phyloP scores from a whole-genome alignment of 2,797 vertebrate species.

The Acanthurus lineatus region DNA sequence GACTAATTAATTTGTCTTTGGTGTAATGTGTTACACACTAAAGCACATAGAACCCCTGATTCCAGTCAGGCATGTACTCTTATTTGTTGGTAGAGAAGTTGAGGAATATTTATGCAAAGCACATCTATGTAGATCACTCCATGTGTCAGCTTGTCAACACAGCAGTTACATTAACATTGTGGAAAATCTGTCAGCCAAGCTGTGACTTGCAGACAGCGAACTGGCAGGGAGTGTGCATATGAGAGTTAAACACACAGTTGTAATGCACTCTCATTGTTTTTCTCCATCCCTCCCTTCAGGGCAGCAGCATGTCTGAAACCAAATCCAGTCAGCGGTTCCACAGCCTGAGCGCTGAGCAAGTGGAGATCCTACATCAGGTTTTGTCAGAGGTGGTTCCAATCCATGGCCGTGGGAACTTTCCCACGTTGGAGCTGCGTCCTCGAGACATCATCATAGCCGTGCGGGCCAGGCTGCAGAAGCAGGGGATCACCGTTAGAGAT shows the following conservation, averaged over 20 bases:
- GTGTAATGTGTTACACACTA: slow-evolving; percentile 26
- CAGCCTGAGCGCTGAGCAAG: slow-evolving; percentile 92
- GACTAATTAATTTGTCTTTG: slow-evolving; percentile 3
- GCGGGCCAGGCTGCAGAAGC: slow-evolving; percentile 88
- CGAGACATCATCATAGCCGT: slow-evolving; percentile 94
- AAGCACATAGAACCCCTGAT: neutral
- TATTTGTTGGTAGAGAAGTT: slow-evolving; percentile 44
- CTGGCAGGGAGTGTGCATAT: slow-evolving; percentile 55
- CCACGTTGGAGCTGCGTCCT: slow-evolving; percentile 94
- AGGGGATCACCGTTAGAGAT: slow-evolving; percentile 91
- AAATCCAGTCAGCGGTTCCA: slow-evolving; percentile 91
- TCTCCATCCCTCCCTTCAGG: slow-evolving; percentile 50
- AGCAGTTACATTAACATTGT: slow-evolving; percentile 78
- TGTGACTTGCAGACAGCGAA: slow-evolving; percentile 79
- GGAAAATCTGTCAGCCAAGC: slow-evolving; percentile 82
- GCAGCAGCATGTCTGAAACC: slow-evolving; percentile 89
- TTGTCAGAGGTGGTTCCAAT: slow-evolving; percentile 93
- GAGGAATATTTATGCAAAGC: slow-evolving; percentile 60
- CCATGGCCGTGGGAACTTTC: slow-evolving; percentile 97
- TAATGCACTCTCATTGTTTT: slow-evolving; percentile 42
- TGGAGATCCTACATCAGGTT: slow-evolving; percentile 93
- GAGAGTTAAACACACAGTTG: slow-evolving; percentile 44
- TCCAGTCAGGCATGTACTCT: slow-evolving; percentile 2
- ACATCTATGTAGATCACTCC: slow-evolving; percentile 55
- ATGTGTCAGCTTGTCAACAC: slow-evolving; percentile 75